Evolutionary conservation across 2,113 vertebrate species (phyloP).

Genomic region (Chauna torquata): DNA sequence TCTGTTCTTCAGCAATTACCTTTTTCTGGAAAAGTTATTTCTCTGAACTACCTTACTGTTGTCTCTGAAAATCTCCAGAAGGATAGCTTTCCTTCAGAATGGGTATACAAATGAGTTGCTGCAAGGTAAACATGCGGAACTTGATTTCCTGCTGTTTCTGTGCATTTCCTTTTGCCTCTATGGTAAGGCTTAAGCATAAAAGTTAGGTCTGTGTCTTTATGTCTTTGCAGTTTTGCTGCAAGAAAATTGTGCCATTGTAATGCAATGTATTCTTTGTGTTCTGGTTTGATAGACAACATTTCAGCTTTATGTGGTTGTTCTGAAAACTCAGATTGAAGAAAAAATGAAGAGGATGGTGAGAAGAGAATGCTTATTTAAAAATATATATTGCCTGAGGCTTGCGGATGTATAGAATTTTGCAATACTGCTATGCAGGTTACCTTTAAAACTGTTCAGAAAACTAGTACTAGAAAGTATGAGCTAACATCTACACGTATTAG

Average conservation of each 20-base stretch:
- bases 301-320: background rate
- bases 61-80: background rate
- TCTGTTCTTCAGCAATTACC: background rate
- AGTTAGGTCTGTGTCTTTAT: background rate
- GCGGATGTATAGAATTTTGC: background rate
- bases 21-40: background rate
- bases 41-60: background rate
- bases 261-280: background rate
- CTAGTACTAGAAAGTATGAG: background rate
- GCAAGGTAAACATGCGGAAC: background rate
- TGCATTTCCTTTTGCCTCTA: background rate
- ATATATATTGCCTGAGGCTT: background rate
- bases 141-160: background rate
- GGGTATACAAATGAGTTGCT: background rate
- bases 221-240: background rate
- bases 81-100: background rate
- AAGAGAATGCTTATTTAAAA: background rate
- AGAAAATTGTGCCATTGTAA: background rate
- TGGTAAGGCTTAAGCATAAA: background rate
- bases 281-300: background rate
- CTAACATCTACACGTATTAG: background rate
- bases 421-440: background rate
- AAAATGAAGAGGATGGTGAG: background rate
- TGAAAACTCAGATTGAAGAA: background rate
- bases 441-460: background rate